Conservation (phyloP, 2,797 vertebrate genomes). For the Urosaurus nigricauda region DNA sequence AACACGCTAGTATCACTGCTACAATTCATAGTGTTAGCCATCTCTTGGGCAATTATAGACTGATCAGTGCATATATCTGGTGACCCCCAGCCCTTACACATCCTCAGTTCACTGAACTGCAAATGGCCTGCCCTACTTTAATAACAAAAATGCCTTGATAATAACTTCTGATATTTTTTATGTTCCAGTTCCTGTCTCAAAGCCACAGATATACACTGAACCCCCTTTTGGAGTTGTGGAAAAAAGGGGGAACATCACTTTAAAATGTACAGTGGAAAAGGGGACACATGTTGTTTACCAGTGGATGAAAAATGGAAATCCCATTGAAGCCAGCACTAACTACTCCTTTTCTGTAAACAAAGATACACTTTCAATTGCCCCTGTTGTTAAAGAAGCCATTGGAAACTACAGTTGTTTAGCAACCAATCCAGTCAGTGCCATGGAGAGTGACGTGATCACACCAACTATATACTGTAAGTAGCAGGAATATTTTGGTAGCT, state of each 20-base stretch:
- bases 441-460: slow-evolving; percentile 79
- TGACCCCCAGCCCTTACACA: background rate
- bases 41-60: background rate
- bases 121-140: background rate
- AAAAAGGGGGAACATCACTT: slow-evolving; percentile 88
- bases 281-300: slow-evolving; percentile 87
- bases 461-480: slow-evolving; percentile 95
- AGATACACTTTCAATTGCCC: slow-evolving; percentile 84
- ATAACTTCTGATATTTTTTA: slow-evolving; percentile 42
- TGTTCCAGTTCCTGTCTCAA: slow-evolving; percentile 87
- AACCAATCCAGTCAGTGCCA: slow-evolving; percentile 86
- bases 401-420: slow-evolving; percentile 89
- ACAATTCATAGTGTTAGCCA: background rate
- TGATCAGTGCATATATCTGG: background rate
- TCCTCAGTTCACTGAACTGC: background rate
- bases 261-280: slow-evolving; percentile 84
- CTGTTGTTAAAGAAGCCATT: slow-evolving; percentile 90
- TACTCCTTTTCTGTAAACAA: slow-evolving; percentile 84
- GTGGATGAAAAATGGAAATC: slow-evolving; percentile 88
- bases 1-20: background rate
- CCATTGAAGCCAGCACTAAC: slow-evolving; percentile 74
- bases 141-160: slow-evolving; percentile 7
- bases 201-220: slow-evolving; percentile 81
- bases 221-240: slow-evolving; percentile 87
- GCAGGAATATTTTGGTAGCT: slow-evolving; percentile 62